These are phyloP conservation scores for Aricia artaxerxes DNA, from an alignment of 2,888 invertebrate genomes.

Conservation along the genomic window DNA sequence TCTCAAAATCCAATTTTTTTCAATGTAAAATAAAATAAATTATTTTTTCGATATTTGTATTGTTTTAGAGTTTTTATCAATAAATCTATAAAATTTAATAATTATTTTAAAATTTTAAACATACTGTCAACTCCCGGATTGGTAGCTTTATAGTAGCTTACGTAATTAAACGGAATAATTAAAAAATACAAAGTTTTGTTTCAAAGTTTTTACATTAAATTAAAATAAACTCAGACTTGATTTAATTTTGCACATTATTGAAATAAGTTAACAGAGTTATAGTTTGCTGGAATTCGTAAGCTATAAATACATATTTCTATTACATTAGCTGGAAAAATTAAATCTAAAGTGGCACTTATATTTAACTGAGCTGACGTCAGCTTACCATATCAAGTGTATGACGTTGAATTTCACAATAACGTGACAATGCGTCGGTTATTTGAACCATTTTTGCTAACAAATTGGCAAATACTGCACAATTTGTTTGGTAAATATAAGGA, in stretches of 20 bases:
- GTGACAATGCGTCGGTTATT: not conserved
- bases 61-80: too few relatives aligned
- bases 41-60: too few relatives aligned
- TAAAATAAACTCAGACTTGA: too few relatives aligned
- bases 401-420: constrained; percentile 16
- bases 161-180: too few relatives aligned
- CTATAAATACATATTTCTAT: not conserved
- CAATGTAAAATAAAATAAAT: too few relatives aligned
- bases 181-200: not conserved
- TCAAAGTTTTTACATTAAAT: not conserved
- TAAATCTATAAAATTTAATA: too few relatives aligned
- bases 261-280: too few relatives aligned
- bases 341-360: not conserved
- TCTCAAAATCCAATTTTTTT: too few relatives aligned
- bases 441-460: not conserved
- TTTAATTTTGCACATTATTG: too few relatives aligned
- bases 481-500: not conserved
- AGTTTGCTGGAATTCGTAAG: not conserved
- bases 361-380: constrained; percentile 10
- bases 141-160: too few relatives aligned
- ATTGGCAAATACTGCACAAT: not conserved
- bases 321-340: not conserved
- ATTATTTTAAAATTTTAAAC: too few relatives aligned
- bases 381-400: not conserved
- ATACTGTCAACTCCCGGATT: too few relatives aligned